Base-by-base conservation (phyloP, 2,888 invertebrate genomes). In the Bhutanitis thaidina region DNA sequence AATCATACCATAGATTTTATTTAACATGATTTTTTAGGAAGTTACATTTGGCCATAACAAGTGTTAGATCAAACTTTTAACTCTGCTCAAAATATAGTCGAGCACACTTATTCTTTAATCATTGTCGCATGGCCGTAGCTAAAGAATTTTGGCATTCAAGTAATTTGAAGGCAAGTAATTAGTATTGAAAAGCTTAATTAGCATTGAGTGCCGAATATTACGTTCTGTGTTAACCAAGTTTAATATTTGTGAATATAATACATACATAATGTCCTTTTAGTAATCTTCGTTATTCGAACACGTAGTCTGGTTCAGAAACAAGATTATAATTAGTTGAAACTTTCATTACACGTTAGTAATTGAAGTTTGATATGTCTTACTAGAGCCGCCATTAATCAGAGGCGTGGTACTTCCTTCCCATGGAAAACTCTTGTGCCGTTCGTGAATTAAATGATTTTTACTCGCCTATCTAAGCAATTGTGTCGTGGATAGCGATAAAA, bases 101-200 rank as follows among this genome's bases (percentile, higher is more conserved):
- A 30, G 29, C 40, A 48, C 8, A 43, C 15, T 40, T 7, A 25
- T 52, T n/a, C n/a, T n/a, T 52, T 48, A 36, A 46, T 56, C 53
- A 7, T 20, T 53, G 51, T 43, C n/a, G 10, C 40, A 37, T 34
- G 46, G 44, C 53, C 55, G 29, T 78, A 78, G 53, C 74, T 84
- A 79, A 84, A 82, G 86, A 81, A 87, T 86, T 85, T 77, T 77
- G 82, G 82, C 71, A 74, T 80, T 79, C 80, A 79, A 74, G 75
- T 72, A 64, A 62, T 64, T 68, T 80, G 82, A 84, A 81, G 74
- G 75, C 74, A 77, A 85, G 76, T 84, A 86, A 89, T 88, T 88
- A 88, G 79, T 74, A 65, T 65, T 65, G 63, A 67, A 71, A 76
- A 72, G 75, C 74, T 77, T 77, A 61, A 80, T 80, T 75, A 77